These are phyloP conservation scores for Drosophila truncata DNA, from an alignment of 1,140 invertebrate species.

Conservation along the genomic window DNA sequence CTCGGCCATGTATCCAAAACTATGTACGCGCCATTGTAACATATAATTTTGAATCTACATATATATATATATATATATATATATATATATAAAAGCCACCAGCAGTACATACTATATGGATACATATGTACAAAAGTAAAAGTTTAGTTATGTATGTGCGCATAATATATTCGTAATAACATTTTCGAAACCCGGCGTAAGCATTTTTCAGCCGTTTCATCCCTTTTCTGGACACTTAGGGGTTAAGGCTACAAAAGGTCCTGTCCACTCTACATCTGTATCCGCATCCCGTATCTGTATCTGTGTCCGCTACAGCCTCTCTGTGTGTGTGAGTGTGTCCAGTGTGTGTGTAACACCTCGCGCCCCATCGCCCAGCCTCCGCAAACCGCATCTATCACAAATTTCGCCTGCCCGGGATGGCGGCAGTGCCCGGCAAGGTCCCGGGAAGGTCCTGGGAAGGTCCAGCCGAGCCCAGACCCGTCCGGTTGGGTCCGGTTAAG, in stretches of 20 bases:
- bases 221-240: constrained; percentile 84
- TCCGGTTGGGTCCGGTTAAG: constrained; percentile 53
- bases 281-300: constrained; percentile 30
- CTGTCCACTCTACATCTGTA: constrained; percentile 46
- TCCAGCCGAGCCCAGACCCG: constrained; percentile 33
- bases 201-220: constrained; percentile 83
- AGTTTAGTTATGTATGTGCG: constrained; percentile 47
- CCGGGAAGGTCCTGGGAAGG: constrained; percentile 34
- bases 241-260: constrained; percentile 59
- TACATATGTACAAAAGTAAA: constrained; percentile 44
- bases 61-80: not conserved
- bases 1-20: constrained; percentile 30
- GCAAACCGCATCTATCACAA: constrained; percentile 82
- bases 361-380: constrained; percentile 74
- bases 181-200: constrained; percentile 80
- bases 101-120: constrained; percentile 6
- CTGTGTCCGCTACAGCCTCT: constrained; percentile 11
- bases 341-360: constrained; percentile 68
- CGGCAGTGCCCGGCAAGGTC: constrained; percentile 32
- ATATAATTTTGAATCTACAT: constrained; percentile 53
- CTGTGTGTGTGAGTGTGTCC: constrained; percentile 27
- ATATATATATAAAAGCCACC: constrained; percentile 2
- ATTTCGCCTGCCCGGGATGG: constrained; percentile 65
- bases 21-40: constrained; percentile 15
- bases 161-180: constrained; percentile 82